Percentiles rank a stretch among this genome's conserved stretches.
Conservation (phyloP, 2,888 invertebrate species). For the Papilio demoleus region DNA sequence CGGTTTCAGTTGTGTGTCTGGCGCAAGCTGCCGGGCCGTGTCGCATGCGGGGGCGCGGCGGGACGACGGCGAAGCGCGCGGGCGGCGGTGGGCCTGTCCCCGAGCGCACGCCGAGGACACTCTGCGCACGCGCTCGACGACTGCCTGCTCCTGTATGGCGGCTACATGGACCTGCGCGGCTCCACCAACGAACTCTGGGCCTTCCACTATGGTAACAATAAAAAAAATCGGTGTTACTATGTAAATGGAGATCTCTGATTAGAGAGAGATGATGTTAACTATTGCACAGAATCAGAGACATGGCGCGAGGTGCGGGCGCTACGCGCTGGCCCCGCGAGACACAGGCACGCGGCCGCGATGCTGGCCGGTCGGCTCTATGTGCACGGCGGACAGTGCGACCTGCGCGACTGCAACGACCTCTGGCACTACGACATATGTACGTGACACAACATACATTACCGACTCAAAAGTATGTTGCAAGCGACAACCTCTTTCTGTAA, state of each 20-base stretch:
- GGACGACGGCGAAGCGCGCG: conserved; percentile 60
- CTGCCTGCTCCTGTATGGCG: conserved; percentile 93
- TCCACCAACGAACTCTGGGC: conserved; percentile 94
- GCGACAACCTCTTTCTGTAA: background rate
- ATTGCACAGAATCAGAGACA: conserved; percentile 87
- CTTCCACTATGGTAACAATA: conserved; percentile 89
- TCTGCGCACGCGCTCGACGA: conserved; percentile 90
- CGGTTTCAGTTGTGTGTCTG: conserved; percentile 59
- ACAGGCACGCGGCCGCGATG: conserved; percentile 93
- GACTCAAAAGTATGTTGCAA: background rate
- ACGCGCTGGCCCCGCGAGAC: conserved; percentile 86
- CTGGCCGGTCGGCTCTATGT: conserved; percentile 92
- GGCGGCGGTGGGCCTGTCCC: conserved; percentile 80
- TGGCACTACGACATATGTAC: conserved; percentile 91
- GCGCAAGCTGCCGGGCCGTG: conserved; percentile 82
- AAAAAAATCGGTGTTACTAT: background rate
- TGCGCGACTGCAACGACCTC: conserved; percentile 89
- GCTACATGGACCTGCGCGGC: conserved; percentile 92
- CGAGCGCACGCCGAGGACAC: conserved; percentile 92
- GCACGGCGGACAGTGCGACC: conserved; percentile 94
- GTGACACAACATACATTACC: conserved; percentile 43
- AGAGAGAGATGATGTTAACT: background rate
- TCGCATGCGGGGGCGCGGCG: conserved; percentile 57
- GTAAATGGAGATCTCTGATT: background rate
- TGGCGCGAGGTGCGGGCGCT: conserved; percentile 86